A percentile compares a stretch with the other conserved stretches of the same genome.
Evolutionary conservation across 2,888 invertebrate species (phyloP).

Genomic region (Anodontia alba): DNA sequence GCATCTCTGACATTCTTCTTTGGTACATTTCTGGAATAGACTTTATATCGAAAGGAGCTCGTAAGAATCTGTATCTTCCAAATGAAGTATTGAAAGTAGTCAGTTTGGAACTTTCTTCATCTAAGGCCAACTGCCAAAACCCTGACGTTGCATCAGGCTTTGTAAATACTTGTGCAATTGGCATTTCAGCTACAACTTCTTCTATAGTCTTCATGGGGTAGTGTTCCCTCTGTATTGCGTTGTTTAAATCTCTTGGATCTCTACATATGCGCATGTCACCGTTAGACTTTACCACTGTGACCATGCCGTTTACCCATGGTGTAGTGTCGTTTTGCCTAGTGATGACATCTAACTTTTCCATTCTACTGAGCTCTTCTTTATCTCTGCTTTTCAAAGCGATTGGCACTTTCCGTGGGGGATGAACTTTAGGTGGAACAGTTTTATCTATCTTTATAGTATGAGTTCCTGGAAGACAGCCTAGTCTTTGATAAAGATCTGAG

Average conservation of each 20-base stretch:
- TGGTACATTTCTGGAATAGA: constrained; percentile 50
- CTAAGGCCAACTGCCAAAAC: constrained; percentile 35
- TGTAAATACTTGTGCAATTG: constrained; percentile 35
- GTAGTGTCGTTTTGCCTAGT: too few species aligned
- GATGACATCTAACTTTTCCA: too few species aligned
- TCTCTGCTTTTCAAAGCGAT: constrained; percentile 42
- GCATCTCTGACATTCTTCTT: constrained; percentile 26
- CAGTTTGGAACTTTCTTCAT: constrained; percentile 32
- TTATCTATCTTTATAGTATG: constrained; percentile 37
- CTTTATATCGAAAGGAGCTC: too few species aligned
- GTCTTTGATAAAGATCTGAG: constrained; percentile 38
- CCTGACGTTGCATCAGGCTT: constrained; percentile 40
- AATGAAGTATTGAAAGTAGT: constrained; percentile 48
- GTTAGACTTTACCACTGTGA: too few species aligned
- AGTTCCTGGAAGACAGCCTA: constrained; percentile 47
- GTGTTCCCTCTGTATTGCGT: constrained; percentile 43
- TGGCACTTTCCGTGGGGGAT: constrained; percentile 54
- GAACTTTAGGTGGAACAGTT: constrained; percentile 50
- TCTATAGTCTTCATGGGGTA: constrained; percentile 48
- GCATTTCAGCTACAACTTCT: constrained; percentile 44
- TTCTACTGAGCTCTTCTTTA: too few species aligned
- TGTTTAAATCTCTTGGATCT: constrained; percentile 50
- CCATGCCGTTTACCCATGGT: too few species aligned
- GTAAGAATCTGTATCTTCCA: constrained; percentile 43
- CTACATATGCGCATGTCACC: constrained; percentile 34